Conservation (phyloP, 2,113 vertebrate species). For the Tauraco erythrolophus region DNA sequence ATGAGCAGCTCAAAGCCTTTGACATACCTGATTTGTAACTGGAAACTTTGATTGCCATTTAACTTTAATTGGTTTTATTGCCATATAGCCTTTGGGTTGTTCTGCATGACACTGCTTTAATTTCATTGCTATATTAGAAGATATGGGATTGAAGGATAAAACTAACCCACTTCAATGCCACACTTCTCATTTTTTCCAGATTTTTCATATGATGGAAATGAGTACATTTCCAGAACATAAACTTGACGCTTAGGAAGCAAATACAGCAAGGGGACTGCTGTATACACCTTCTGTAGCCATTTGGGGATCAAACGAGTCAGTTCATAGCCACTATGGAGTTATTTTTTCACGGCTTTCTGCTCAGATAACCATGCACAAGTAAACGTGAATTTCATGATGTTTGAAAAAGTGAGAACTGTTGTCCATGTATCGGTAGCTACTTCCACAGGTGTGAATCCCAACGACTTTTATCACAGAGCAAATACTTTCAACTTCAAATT, state of each 20-base stretch:
- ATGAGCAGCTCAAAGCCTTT: not conserved
- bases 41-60: not conserved
- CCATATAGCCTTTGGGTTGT: accelerated
- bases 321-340: not conserved
- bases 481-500: not conserved
- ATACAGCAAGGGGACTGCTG: not conserved
- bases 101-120: not conserved
- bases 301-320: not conserved
- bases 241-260: not conserved
- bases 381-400: not conserved
- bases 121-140: not conserved
- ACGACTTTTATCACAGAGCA: not conserved
- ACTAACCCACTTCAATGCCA: not conserved
- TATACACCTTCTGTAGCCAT: not conserved
- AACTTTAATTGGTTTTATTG: not conserved
- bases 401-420: not conserved
- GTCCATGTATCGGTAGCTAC: not conserved
- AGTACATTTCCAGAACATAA: not conserved
- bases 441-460: not conserved
- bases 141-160: not conserved
- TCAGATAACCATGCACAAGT: not conserved
- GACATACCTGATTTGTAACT: not conserved
- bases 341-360: not conserved
- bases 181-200: not conserved
- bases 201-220: not conserved